Percentiles rank a stretch among this genome's conserved stretches.
Evolutionary conservation across 2,888 invertebrate species (phyloP).

Genomic region (Myopa testacea): DNA sequence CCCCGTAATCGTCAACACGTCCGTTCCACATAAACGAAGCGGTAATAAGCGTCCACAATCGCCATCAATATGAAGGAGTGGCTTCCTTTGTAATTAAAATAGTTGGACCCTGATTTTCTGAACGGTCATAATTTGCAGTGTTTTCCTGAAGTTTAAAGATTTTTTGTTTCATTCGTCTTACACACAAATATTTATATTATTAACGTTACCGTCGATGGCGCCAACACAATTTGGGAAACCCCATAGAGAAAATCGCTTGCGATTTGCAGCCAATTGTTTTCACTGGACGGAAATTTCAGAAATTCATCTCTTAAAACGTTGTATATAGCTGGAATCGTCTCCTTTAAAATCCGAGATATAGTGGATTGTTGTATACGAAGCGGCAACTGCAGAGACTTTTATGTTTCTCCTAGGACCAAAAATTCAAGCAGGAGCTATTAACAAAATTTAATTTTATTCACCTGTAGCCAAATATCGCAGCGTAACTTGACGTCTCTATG

Average conservation of each 20-base stretch:
- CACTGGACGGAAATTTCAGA: too few species aligned
- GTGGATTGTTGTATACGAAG: not conserved
- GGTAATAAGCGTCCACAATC: slow-evolving; percentile 31
- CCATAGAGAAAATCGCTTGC: too few species aligned
- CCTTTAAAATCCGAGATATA: not conserved
- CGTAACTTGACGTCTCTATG: not conserved
- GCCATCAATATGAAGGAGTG: slow-evolving; percentile 37
- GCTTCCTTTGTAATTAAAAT: slow-evolving; percentile 35
- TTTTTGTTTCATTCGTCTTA: not conserved
- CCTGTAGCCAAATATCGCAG: not conserved
- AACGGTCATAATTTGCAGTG: slow-evolving; percentile 24
- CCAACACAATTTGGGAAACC: not conserved
- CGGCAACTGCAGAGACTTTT: not conserved
- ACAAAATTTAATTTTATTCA: not conserved
- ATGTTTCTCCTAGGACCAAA: not conserved
- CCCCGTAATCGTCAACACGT: slow-evolving; percentile 32
- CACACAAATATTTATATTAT: not conserved
- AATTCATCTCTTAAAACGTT: too few species aligned
- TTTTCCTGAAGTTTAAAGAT: not conserved
- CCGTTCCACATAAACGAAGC: slow-evolving; percentile 33
- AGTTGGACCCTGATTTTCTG: slow-evolving; percentile 27
- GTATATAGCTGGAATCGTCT: not conserved
- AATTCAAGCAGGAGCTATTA: not conserved
- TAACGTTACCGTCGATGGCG: slow-evolving; percentile 23
- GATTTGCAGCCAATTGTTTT: too few species aligned